Base-by-base conservation (phyloP, 2,888 invertebrate species). In the Ophraella communa region DNA sequence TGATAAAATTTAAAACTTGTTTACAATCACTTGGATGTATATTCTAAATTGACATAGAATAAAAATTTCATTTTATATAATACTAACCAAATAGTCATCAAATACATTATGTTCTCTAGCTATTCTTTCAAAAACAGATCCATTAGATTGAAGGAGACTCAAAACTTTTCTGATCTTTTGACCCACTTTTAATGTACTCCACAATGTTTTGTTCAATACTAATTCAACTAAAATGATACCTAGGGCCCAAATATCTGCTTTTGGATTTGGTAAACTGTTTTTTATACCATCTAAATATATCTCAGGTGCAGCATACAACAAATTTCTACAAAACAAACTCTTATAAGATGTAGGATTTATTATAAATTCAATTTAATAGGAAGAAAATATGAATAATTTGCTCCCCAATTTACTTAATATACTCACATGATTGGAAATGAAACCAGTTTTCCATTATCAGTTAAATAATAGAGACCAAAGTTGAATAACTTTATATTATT, bases 381-480 rank as follows among this genome's bases (percentile, higher is more conserved):
- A 17, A 45, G n/a, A n/a, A n/a, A n/a, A n/a, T n/a, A n/a, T n/a
- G n/a, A n/a, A n/a, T 18, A 1, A 11, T 20, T 47, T 2, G 10
- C 0, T 2, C 24, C 3, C 17, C 4, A 39, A 30, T 23, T 49
- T 7, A 14, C 10, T 24, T 35, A 47, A 61, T 59, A 14, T 65
- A 81, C 86, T 82, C 84, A 91, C 90, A 93, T 90, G 72, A 93
- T 87, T 65, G 97, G 96, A 86, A 98, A 97, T 11, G 93, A 88
- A 1, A 98, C 95, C 80, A 94, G 90, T 76, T 87, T 88, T 11
- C 96, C 96, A 78, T 87, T 86, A 73, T 91, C 91, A 14, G 96
- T 96, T 92, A 97, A 95, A 74, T 92, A 89, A 81, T 91, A 95
- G 72, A 97, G 83, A n/a, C 97, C 98, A 85, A 93, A 97, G 82